phyloP scores from a whole-genome alignment of 2,113 vertebrate species.

The Cyanoliseus patagonus region DNA sequence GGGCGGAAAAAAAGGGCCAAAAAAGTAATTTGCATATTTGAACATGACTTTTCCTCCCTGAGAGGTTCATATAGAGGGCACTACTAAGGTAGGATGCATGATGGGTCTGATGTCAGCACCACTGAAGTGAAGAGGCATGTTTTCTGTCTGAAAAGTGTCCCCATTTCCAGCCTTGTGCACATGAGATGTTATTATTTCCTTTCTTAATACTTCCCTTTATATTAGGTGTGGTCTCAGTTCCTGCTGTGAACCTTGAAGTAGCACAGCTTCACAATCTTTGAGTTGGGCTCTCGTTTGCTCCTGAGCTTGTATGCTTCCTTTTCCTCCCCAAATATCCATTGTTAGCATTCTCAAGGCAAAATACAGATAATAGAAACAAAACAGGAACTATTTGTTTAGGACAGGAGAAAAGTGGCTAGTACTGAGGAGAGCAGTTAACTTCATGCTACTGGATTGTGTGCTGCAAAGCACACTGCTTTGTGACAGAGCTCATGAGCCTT shows the following conservation, averaged over 20 bases:
- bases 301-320: background rate
- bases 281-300: background rate
- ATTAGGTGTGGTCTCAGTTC: background rate
- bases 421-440: background rate
- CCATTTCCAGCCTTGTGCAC: background rate
- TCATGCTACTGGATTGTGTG: background rate
- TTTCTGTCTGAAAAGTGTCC: background rate
- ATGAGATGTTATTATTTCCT: background rate
- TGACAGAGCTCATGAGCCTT: background rate
- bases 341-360: constrained; percentile 14
- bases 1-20: background rate
- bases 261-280: background rate
- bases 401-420: background rate
- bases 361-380: background rate
- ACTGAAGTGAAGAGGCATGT: background rate
- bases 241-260: background rate
- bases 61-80: background rate
- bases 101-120: background rate
- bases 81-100: background rate
- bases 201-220: background rate
- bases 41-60: background rate
- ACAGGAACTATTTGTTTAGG: background rate
- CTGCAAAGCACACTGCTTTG: background rate
- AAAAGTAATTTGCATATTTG: background rate
- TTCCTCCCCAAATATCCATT: background rate